Conservation (phyloP, 2,888 invertebrate species). For the Calameuta idolon region DNA sequence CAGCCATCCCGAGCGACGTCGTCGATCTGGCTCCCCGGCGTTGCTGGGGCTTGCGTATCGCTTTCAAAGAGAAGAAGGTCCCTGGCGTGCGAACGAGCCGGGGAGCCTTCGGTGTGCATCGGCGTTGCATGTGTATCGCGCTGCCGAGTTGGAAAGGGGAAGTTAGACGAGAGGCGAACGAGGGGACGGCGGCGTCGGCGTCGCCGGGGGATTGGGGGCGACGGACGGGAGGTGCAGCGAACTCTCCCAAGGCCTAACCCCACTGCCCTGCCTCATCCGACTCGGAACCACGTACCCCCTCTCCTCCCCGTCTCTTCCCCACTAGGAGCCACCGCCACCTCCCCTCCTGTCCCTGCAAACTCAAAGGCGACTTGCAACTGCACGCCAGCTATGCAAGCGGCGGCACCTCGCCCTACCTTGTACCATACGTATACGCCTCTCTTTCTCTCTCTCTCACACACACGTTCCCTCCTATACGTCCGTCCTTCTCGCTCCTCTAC, state of each 20-base stretch:
- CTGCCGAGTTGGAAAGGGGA: conserved; percentile 59
- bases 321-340: too few relatives aligned
- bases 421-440: neutral
- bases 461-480: neutral
- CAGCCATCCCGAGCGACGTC: neutral
- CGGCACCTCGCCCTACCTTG: conserved; percentile 19
- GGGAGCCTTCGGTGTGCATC: conserved; percentile 21
- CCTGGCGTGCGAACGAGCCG: conserved; percentile 19
- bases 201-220: conserved; percentile 37
- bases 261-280: neutral
- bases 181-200: conserved; percentile 27
- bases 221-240: conserved; percentile 66
- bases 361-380: neutral
- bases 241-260: conserved; percentile 65
- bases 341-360: conserved; percentile 18
- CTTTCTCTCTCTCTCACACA: conserved; percentile 10
- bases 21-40: neutral
- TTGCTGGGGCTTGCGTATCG: conserved; percentile 15
- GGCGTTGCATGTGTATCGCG: conserved; percentile 49
- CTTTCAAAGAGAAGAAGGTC: conserved; percentile 17
- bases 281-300: neutral
- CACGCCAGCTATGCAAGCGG: neutral
- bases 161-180: conserved; percentile 41
- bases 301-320: too few relatives aligned
- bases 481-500: neutral